phyloP scores from a whole-genome alignment of 1,140 invertebrate species.

The Drosophila micromelanica region DNA sequence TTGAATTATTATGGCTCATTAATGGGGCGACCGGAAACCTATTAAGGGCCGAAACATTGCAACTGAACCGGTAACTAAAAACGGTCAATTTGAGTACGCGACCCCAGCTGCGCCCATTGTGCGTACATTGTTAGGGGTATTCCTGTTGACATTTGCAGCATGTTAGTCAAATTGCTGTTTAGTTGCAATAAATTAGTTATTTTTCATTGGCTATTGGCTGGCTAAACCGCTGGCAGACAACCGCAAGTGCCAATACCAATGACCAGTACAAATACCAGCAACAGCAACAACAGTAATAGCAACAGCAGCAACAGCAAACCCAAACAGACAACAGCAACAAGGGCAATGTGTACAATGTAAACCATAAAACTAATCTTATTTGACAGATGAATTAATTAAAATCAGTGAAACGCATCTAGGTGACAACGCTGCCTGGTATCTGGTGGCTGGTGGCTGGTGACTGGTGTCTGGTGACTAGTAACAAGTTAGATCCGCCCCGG shows the following conservation, averaged over 20 bases:
- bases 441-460: neutral
- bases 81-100: neutral
- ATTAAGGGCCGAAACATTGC: conserved; percentile 43
- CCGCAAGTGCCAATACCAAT: conserved; percentile 55
- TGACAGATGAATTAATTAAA: conserved; percentile 83
- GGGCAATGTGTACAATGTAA: conserved; percentile 60
- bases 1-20: conserved; percentile 81
- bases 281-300: conserved; percentile 3
- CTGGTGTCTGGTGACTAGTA: conserved; percentile 21
- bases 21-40: conserved; percentile 63
- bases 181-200: conserved; percentile 44
- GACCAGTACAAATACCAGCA: conserved; percentile 26
- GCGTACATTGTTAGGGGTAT: conserved; percentile 35
- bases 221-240: conserved; percentile 33
- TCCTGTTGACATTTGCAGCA: conserved; percentile 59
- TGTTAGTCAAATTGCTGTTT: conserved; percentile 60
- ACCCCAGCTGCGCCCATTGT: conserved; percentile 8
- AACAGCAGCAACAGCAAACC: conserved; percentile 9
- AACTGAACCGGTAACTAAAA: neutral
- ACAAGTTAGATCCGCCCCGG: conserved; percentile 14
- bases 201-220: conserved; percentile 22
- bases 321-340: conserved; percentile 24
- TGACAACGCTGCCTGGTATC: conserved; percentile 41
- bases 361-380: conserved; percentile 83
- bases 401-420: conserved; percentile 79